Evolutionary conservation across 2,113 vertebrate species (phyloP).

Genomic region (human): GRCh38 chr11:78376501-78377000

Average conservation of each 20-base stretch:
- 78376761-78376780: not conserved
- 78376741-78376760: not conserved
- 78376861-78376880: too few species aligned
- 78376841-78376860: too few species aligned
- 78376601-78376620: not conserved
- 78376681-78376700: not conserved
- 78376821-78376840: too few species aligned
- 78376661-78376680: not conserved
- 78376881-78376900: too few species aligned
- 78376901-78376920: too few species aligned
- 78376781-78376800: not conserved
- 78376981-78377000: too few species aligned
- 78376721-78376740: too few species aligned
- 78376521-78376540: not conserved
- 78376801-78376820: not conserved
- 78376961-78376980: too few species aligned
- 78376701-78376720: not conserved
- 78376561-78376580: not conserved
- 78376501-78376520: not conserved
- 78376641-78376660: not conserved
- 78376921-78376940: too few species aligned
- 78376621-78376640: not conserved
- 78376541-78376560: conserved; percentile 22
- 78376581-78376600: too few species aligned
- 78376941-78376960: too few species aligned